Evolutionary conservation across 2,113 vertebrate species (phyloP), one percentile per base, ranked within the genome.

Genomic region (Onychostoma macrolepis): DNA sequence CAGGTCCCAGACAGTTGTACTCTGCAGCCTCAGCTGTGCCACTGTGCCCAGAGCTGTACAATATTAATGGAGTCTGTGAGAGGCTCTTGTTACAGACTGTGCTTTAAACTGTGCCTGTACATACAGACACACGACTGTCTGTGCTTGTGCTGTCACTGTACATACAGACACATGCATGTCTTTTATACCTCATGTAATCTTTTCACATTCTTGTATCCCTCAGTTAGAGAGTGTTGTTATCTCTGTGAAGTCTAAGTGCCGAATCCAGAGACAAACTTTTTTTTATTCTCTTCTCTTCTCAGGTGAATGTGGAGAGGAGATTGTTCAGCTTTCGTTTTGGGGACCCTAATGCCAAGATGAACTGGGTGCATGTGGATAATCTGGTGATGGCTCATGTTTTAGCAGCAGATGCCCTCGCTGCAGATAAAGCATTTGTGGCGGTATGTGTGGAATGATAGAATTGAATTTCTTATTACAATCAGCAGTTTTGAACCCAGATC

Each of bases 311-410:
- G 90, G 94, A 96, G 88, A 94, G 93, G 30, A 92, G 96, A 43
- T 88, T 98, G 33, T 95, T 97, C 89, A 95, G 93, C 82, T 97
- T 99, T 92, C 94, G 93, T 17, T 97, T 98, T 84, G 97, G 97
- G 33, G 95, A 96, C 92, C 93, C 91, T 13, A 83, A 86, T 69
- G 93, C 95, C 7, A 92, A 85, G 90, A 98, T 98, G 96, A 99
- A 99, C 95, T 99, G 97, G 98, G 96, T 98, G 1, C 97, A 99
- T 0, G 92, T 99, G 10, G 91, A 90, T 78, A 99, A 99, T 86
- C 92, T 99, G 87, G 96, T 97, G 15, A 92, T 94, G 93, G 97
- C 96, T 2, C 97, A 98, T 58, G 72, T 93, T 38, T 92, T 98
- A 85, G 97, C 97, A 0, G 96, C 97, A 0, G 95, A 96, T 82